Conservation (phyloP, 2,113 vertebrate genomes). For the Scomber japonicus region DNA sequence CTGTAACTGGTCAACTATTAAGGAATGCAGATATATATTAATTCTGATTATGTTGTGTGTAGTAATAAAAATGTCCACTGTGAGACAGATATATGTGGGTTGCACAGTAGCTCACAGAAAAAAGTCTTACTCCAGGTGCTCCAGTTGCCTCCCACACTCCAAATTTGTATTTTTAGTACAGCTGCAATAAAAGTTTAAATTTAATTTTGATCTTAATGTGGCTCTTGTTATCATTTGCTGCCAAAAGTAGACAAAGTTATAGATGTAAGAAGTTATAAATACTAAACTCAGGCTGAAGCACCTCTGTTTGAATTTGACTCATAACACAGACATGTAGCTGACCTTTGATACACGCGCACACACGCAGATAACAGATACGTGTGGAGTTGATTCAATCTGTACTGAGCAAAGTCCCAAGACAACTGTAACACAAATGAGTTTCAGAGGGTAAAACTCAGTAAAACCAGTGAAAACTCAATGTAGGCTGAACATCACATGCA, state of each 20-base stretch:
- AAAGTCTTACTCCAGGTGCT: too few relatives aligned
- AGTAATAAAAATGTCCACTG: background rate
- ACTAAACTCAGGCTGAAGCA: background rate
- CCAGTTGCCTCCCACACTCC: too few relatives aligned
- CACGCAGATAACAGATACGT: background rate
- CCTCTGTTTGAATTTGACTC: background rate
- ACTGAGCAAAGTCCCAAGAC: conserved; percentile 27
- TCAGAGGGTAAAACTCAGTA: too few relatives aligned
- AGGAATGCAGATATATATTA: conserved; percentile 13
- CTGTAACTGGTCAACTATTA: background rate
- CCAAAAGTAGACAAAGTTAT: background rate
- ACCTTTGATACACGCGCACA: conserved; percentile 9
- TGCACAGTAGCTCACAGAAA: too few relatives aligned
- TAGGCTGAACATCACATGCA: too few relatives aligned
- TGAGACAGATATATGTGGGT: background rate
- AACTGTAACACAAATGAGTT: background rate
- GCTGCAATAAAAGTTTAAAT: too few relatives aligned
- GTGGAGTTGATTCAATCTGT: background rate
- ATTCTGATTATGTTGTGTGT: conserved; percentile 3
- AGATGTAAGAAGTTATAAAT: too few relatives aligned
- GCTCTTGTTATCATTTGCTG: background rate
- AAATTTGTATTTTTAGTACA: too few relatives aligned
- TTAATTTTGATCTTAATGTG: background rate
- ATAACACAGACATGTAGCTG: background rate
- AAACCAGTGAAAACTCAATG: too few relatives aligned